These are phyloP conservation scores for Drosophila sucinea DNA, from an alignment of 1,140 invertebrate genomes.

Conservation along the genomic window DNA sequence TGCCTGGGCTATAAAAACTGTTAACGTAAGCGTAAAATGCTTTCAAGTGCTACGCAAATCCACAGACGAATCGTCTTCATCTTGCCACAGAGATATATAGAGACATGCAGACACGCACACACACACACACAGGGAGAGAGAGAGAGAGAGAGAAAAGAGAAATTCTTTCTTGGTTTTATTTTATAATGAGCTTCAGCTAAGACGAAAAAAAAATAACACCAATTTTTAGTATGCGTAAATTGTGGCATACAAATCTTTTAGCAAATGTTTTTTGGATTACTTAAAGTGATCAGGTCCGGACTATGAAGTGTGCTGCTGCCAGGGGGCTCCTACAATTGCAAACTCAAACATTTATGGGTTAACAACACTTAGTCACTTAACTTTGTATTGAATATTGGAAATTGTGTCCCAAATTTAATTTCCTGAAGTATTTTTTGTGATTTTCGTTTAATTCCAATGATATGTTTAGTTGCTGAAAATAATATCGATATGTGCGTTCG, in stretches of 20 bases:
- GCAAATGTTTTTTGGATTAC: conserved; percentile 45
- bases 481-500: no score
- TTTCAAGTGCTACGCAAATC: conserved; percentile 79
- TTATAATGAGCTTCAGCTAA: conserved; percentile 54
- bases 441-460: no score
- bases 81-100: background rate
- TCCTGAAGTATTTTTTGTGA: no score
- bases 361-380: no score
- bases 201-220: conserved; percentile 25
- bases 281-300: background rate
- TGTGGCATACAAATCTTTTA: conserved; percentile 45
- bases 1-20: conserved; percentile 72
- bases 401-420: no score
- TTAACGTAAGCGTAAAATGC: conserved; percentile 80
- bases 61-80: conserved; percentile 34
- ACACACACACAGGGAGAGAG: conserved; percentile 5
- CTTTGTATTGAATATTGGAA: no score
- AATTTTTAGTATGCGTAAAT: conserved; percentile 35
- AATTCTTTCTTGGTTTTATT: conserved; percentile 3
- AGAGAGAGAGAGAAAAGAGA: background rate
- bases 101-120: background rate
- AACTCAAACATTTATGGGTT: no score
- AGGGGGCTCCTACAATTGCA: no score
- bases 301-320: no score
- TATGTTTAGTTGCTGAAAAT: no score